Conservation (phyloP, 2,888 invertebrate species). For the Cheilosia vernalis region DNA sequence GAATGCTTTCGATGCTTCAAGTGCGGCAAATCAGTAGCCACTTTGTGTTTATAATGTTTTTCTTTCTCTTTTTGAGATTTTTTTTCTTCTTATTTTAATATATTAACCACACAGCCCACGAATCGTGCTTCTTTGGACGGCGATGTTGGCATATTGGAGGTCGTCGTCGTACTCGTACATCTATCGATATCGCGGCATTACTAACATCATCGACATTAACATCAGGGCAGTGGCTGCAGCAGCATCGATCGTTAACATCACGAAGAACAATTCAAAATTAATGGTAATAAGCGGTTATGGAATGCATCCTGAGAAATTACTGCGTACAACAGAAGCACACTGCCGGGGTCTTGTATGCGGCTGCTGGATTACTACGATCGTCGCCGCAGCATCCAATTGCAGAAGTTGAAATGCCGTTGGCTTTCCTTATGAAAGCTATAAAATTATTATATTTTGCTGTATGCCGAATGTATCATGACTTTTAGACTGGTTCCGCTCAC, state of each 20-base stretch:
- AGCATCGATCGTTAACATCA: slow-evolving; percentile 82
- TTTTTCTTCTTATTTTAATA: slow-evolving; percentile 46
- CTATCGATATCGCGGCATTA: slow-evolving; percentile 70
- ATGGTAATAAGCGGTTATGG: slow-evolving; percentile 83
- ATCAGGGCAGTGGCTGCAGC: slow-evolving; percentile 39
- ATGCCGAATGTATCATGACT: slow-evolving; percentile 48
- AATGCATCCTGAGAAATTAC: slow-evolving; percentile 81
- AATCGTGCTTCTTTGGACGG: slow-evolving; percentile 64
- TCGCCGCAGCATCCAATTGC: slow-evolving; percentile 67
- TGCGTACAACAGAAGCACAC: slow-evolving; percentile 83
- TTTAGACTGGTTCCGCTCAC: slow-evolving; percentile 44
- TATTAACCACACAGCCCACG: slow-evolving; percentile 63
- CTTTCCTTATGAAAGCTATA: slow-evolving; percentile 48
- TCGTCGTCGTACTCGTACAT: too few relatives aligned
- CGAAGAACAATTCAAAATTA: slow-evolving; percentile 83
- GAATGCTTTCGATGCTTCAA: slow-evolving; percentile 20
- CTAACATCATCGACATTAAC: slow-evolving; percentile 49
- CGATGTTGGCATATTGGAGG: slow-evolving; percentile 61
- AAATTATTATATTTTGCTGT: slow-evolving; percentile 71
- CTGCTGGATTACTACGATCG: slow-evolving; percentile 66
- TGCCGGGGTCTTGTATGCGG: slow-evolving; percentile 57
- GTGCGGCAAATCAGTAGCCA: slow-evolving; percentile 63
- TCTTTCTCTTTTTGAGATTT: slow-evolving; percentile 24
- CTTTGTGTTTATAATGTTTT: slow-evolving; percentile 61
- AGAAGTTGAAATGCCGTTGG: slow-evolving; percentile 74